Evolutionary conservation across 2,888 invertebrate genomes (phyloP).

Genomic region (Hydrotaea cyrtoneurina): DNA sequence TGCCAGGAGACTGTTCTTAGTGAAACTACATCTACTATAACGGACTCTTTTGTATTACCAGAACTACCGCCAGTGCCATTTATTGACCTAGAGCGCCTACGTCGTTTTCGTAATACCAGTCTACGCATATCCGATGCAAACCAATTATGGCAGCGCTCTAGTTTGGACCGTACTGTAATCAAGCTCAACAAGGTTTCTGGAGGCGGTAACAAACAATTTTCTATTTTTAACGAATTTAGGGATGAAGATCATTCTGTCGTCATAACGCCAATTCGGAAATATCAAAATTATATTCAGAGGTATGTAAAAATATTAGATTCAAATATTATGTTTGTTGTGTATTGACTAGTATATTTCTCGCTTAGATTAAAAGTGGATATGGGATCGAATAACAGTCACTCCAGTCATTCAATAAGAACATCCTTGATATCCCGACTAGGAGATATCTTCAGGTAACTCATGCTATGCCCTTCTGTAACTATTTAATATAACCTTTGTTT

Average conservation of each 20-base stretch:
- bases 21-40: constrained; percentile 52
- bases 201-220: neutral
- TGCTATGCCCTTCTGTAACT: neutral
- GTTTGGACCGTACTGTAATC: constrained; percentile 42
- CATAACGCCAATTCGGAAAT: constrained; percentile 23
- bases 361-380: neutral
- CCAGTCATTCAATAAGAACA: neutral
- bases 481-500: neutral
- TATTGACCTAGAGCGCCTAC: constrained; percentile 66
- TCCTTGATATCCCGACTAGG: constrained; percentile 67
- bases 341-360: neutral
- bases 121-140: constrained; percentile 69
- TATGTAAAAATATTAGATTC: constrained; percentile 12
- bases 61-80: constrained; percentile 52
- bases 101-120: constrained; percentile 64
- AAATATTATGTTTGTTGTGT: neutral
- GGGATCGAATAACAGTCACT: constrained; percentile 20
- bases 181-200: constrained; percentile 19
- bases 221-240: neutral
- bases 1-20: constrained; percentile 69
- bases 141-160: constrained; percentile 68
- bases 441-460: constrained; percentile 44
- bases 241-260: neutral
- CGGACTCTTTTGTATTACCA: constrained; percentile 71
- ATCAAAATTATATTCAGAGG: constrained; percentile 15